A percentile compares a stretch with the other conserved stretches of the same genome.
Conservation (phyloP, 2,888 invertebrate species). For the Drosophila vallismaia region DNA sequence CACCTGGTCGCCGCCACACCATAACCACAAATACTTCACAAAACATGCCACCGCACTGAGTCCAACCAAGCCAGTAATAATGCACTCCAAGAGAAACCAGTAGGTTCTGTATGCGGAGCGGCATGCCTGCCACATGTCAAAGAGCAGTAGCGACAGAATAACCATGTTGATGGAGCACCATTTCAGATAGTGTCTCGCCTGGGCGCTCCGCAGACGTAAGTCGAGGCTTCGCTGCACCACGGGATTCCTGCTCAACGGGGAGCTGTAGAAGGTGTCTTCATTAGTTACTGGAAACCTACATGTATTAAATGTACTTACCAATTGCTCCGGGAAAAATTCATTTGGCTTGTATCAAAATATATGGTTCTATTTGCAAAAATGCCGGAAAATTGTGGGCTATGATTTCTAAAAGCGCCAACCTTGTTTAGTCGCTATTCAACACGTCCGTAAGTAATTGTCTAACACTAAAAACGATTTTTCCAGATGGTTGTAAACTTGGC, state of each 20-base stretch:
- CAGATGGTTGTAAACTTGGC: neutral
- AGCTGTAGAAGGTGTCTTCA: slow-evolving; percentile 48
- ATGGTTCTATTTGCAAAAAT: slow-evolving; percentile 23
- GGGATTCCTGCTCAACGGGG: slow-evolving; percentile 61
- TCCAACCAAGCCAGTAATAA: slow-evolving; percentile 83
- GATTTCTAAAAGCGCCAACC: slow-evolving; percentile 2
- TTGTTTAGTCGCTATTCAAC: neutral
- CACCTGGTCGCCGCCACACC: slow-evolving; percentile 83
- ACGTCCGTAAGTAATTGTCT: neutral
- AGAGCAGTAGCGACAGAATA: slow-evolving; percentile 71
- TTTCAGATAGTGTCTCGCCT: slow-evolving; percentile 75
- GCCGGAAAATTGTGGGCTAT: slow-evolving; percentile 43
- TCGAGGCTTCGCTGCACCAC: slow-evolving; percentile 57
- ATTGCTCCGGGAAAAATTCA: slow-evolving; percentile 54
- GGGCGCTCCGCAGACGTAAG: slow-evolving; percentile 69
- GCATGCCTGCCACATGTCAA: slow-evolving; percentile 80
- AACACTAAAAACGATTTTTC: neutral
- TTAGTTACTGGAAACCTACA: neutral
- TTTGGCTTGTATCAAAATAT: neutral
- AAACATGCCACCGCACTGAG: slow-evolving; percentile 85
- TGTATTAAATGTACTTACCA: slow-evolving; percentile 34
- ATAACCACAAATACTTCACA: slow-evolving; percentile 84
- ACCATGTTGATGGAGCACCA: slow-evolving; percentile 80
- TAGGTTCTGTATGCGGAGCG: slow-evolving; percentile 59
- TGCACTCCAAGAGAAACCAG: slow-evolving; percentile 84